Evolutionary conservation across 2,797 vertebrate genomes (phyloP), one percentile per base, ranked within the genome.

Genomic region (Gallinago solitaria): DNA sequence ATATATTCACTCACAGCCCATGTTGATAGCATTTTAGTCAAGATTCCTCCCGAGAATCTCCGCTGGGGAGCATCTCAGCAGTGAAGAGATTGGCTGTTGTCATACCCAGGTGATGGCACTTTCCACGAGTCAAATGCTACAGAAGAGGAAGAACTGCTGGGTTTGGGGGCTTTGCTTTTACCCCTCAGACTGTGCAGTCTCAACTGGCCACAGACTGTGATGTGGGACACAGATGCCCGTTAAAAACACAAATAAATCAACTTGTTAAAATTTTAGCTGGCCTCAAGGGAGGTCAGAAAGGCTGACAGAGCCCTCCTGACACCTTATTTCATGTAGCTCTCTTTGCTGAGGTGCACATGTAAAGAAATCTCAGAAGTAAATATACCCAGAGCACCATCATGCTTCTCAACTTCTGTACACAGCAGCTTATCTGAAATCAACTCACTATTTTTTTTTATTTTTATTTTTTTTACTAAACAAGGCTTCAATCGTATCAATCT

Each of bases 341-440:
- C 59, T 78, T 18, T 57, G 53, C 35, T 9, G 19, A 41, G 9
- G 18, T 0, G 0, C 5, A 5, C 10, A n/a, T 2, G 2, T 8
- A 28, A 56, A 50, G 57, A 35, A n/a, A n/a, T 11, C 43, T 60
- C 43, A 33, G 24, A 24, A 69, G 39, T 6, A 61, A 53, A 48
- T 5, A 48, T 2, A 63, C 27, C n/a, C 56, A 60, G 35, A 71
- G 64, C 50, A 53, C 6, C 21, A 71, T 1, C 59, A n/a, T 1
- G 14, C 19, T 65, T 48, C 50, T 60, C 13, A 17, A 8, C 28
- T 74, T 61, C 4, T 28, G 32, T 30, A 32, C 82, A 41, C 43
- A 80, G 9, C 23, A 47, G 35, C 28, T 51, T 24, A 69, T 4
- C 53, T 33, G 15, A 75, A 33, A 50, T 7, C 53, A 54, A 51